Evolutionary conservation across 2,888 invertebrate genomes (phyloP), one percentile per base, ranked within the genome.

Genomic region (Drosophila mayaguana): DNA sequence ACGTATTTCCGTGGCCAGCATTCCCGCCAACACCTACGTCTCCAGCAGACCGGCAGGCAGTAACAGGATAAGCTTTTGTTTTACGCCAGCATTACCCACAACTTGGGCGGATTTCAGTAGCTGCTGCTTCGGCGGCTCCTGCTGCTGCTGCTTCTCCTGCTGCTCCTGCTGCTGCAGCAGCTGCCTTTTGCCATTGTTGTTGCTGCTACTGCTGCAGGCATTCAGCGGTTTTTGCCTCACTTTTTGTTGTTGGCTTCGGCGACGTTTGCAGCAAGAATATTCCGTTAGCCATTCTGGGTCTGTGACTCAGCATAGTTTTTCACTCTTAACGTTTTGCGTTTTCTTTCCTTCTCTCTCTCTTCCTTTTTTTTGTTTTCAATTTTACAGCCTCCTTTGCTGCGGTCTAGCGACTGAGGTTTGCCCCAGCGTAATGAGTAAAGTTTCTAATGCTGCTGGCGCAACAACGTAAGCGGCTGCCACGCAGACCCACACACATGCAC

Each of bases 71-170:
- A 87, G 88, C 86, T 79, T 87, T 87, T 87, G 86, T 87, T 87
- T 89, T 88, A 87, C 90, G 88, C 88, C 86, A 75, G 81, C 84
- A 89, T 89, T 88, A 85, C 86, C 88, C 90, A 79, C 90, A 88
- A 89, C 86, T 88, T 85, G 83, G 84, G 69, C 81, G 88, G 84
- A 83, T 87, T 89, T 89, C 64, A 69, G 85, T 73, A 36, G 71
- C 50, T 54, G 42, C 46, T 60, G 54, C 59, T n/a, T 8, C 42
- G 9, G 42, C n/a, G n/a, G 1, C 42, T 40, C n/a, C 54, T n/a
- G 68, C 48, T 48, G 40, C 45, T 60, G 62, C 56, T 55, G 42
- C 45, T 60, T 50, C 57, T 14, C n/a, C 54, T n/a, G 68, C 48
- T 48, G 8, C 42, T 40, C n/a, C 40, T n/a, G 68, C 48, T 48